Evolutionary conservation across 2,888 invertebrate species (phyloP).

Genomic region (Hydrotaea diabolus): DNA sequence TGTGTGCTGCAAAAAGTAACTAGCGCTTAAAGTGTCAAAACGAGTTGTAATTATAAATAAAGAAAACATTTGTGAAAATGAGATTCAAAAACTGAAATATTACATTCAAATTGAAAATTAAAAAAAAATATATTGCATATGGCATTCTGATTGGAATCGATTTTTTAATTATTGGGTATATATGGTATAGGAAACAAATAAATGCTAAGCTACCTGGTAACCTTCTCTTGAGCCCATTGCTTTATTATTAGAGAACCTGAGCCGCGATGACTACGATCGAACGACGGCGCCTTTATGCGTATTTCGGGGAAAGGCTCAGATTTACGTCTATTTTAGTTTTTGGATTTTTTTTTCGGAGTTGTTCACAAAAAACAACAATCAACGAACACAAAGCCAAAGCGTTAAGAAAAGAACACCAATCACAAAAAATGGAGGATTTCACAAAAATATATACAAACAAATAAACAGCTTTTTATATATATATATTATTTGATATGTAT

Average conservation of each 20-base stretch:
- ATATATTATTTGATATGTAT: neutral
- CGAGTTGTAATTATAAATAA: neutral
- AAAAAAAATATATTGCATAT: conserved; percentile 14
- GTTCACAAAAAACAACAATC: conserved; percentile 58
- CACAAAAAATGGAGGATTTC: conserved; percentile 14
- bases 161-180: conserved; percentile 10
- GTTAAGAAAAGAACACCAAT: conserved; percentile 17
- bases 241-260: conserved; percentile 77
- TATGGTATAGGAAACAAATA: conserved; percentile 30
- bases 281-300: conserved; percentile 90
- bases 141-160: conserved; percentile 7
- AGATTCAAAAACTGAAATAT: neutral
- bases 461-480: neutral
- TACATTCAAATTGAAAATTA: conserved; percentile 18
- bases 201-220: conserved; percentile 77
- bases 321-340: conserved; percentile 82
- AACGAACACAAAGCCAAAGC: conserved; percentile 47
- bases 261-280: conserved; percentile 89
- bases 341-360: conserved; percentile 38
- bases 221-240: conserved; percentile 78
- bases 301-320: conserved; percentile 85
- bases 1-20: no score
- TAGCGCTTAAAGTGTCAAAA: neutral
- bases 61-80: no score
- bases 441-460: conserved; percentile 23